These are phyloP conservation scores for Acanthopagrus latus DNA, from an alignment of 2,797 vertebrate genomes.

Conservation along the genomic window DNA sequence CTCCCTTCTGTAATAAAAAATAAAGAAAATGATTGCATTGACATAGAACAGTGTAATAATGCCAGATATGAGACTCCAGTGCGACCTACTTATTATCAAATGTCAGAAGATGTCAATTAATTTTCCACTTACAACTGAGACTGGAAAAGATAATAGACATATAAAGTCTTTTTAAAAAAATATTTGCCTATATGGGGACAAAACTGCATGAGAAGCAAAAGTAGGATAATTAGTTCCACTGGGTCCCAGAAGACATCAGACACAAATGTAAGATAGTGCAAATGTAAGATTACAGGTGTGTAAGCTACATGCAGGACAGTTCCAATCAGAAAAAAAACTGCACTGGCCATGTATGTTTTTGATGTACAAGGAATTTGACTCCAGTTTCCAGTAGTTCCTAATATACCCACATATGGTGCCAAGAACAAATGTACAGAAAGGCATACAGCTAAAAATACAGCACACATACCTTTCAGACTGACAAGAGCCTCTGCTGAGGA, in stretches of 20 bases:
- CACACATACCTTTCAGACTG: slow-evolving; percentile 94
- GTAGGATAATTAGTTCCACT: neutral
- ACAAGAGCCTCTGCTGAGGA: slow-evolving; percentile 99
- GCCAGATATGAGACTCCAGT: neutral
- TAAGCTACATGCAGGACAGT: neutral
- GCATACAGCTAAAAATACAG: slow-evolving; percentile 20
- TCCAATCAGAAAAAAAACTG: neutral
- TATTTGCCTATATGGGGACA: neutral
- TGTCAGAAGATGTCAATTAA: neutral
- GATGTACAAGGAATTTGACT: neutral
- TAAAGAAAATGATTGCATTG: neutral
- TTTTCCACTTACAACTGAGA: neutral
- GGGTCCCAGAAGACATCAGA: neutral
- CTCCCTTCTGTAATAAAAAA: slow-evolving; percentile 90
- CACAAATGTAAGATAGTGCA: neutral
- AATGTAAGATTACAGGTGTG: neutral
- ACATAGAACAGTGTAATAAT: slow-evolving; percentile 15
- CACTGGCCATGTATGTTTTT: neutral
- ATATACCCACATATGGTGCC: neutral
- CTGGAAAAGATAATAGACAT: neutral
- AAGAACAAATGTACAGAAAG: slow-evolving; percentile 16
- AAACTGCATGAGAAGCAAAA: neutral
- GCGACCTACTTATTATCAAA: neutral
- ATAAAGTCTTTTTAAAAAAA: neutral
- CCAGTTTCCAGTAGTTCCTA: neutral